These are phyloP conservation scores for Mormyrops boulengeri DNA, from an alignment of 2,797 vertebrate genomes.

Conservation along the genomic window DNA sequence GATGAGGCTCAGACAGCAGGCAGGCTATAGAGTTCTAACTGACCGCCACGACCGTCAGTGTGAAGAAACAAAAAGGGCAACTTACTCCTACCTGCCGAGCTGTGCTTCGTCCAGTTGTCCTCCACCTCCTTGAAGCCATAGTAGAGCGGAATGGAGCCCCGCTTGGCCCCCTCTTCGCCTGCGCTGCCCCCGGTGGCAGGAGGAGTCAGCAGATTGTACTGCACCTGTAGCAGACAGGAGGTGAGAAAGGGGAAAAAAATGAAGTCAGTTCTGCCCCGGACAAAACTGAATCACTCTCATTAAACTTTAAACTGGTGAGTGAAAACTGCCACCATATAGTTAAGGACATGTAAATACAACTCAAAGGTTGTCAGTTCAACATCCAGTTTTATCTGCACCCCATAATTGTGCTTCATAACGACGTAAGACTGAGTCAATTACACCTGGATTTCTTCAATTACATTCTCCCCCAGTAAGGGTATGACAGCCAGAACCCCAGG, in stretches of 20 bases:
- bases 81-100: conserved; percentile 75
- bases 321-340: background rate
- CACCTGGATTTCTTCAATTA: background rate
- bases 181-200: conserved; percentile 71
- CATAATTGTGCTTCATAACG: background rate
- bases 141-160: conserved; percentile 71
- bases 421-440: background rate
- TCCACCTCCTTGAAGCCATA: conserved; percentile 97
- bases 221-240: conserved; percentile 64
- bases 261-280: background rate
- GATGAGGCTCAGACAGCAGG: background rate
- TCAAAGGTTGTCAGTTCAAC: background rate
- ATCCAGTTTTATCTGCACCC: background rate
- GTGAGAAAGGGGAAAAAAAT: background rate
- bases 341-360: background rate
- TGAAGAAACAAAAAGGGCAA: background rate
- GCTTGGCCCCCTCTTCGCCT: conserved; percentile 71
- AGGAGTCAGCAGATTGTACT: conserved; percentile 90
- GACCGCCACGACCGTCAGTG: background rate
- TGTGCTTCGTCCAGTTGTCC: conserved; percentile 96
- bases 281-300: background rate
- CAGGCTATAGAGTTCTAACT: too few relatives aligned
- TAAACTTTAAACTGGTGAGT: background rate
- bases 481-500: background rate
- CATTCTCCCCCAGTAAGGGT: background rate